Conservation (phyloP, 2,888 invertebrate genomes). For the Geotrupes spiniger region DNA sequence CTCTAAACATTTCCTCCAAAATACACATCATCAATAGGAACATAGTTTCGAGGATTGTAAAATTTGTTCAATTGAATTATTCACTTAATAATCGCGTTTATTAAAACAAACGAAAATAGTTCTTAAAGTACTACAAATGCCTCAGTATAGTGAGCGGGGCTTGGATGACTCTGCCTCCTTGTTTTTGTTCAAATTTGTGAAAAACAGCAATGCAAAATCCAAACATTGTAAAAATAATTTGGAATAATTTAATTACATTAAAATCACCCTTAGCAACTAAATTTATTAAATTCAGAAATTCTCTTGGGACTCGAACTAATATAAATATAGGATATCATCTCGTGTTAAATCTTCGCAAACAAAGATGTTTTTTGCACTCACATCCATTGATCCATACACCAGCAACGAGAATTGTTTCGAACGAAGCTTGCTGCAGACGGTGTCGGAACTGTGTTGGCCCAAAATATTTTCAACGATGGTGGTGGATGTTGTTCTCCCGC, state of each 20-base stretch:
- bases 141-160: neutral
- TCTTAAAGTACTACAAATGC: neutral
- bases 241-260: neutral
- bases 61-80: neutral
- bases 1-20: neutral
- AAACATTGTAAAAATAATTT: neutral
- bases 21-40: neutral
- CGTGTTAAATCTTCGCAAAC: neutral
- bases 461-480: neutral
- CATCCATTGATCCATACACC: neutral
- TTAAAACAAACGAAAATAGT: too few species aligned
- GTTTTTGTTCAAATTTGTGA: neutral
- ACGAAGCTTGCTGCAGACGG: neutral
- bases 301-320: neutral
- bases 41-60: neutral
- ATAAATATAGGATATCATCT: neutral
- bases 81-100: too few species aligned
- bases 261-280: neutral
- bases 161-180: neutral
- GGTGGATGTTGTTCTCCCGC: neutral
- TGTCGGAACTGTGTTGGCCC: neutral
- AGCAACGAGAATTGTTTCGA: neutral
- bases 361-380: too few species aligned
- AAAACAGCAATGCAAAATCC: neutral
- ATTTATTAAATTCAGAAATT: neutral